These are phyloP conservation scores for Aphidoletes aphidimyza DNA, from an alignment of 2,888 invertebrate species.

Conservation along the genomic window DNA sequence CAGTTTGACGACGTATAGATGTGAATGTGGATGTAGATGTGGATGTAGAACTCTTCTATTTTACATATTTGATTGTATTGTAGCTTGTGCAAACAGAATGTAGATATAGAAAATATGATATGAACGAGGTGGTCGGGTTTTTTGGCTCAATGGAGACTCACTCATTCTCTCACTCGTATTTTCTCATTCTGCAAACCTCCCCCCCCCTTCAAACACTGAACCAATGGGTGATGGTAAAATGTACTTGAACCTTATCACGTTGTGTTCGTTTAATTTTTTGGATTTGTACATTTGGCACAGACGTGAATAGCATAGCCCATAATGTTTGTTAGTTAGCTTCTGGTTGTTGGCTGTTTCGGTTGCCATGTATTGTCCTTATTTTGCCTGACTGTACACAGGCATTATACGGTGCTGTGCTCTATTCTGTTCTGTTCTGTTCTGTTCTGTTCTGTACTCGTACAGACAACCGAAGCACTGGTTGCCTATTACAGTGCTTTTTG, in stretches of 20 bases:
- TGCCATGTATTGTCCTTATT: constrained; percentile 5
- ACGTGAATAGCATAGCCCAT: constrained; percentile 50
- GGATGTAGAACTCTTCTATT: constrained; percentile 19
- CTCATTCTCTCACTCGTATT: too few relatives aligned
- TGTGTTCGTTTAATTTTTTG: constrained; percentile 46
- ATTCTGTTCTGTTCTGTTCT: too few relatives aligned
- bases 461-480: too few relatives aligned
- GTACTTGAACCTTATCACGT: constrained; percentile 53
- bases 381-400: too few relatives aligned
- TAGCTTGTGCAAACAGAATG: constrained; percentile 34
- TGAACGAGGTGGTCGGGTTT: too few relatives aligned
- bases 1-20: too few relatives aligned
- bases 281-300: constrained; percentile 42
- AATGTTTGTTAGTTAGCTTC: constrained; percentile 49
- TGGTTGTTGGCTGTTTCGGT: constrained; percentile 41
- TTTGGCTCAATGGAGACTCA: too few relatives aligned
- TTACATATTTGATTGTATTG: constrained; percentile 49
- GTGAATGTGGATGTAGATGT: not conserved
- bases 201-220: too few relatives aligned
- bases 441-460: too few relatives aligned
- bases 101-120: constrained; percentile 28
- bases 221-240: constrained; percentile 4
- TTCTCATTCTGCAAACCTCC: too few relatives aligned
- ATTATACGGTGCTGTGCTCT: too few relatives aligned
- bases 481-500: too few relatives aligned